Evolutionary conservation across 2,888 invertebrate genomes (phyloP).

Genomic region (Ceraclea dissimilis): DNA sequence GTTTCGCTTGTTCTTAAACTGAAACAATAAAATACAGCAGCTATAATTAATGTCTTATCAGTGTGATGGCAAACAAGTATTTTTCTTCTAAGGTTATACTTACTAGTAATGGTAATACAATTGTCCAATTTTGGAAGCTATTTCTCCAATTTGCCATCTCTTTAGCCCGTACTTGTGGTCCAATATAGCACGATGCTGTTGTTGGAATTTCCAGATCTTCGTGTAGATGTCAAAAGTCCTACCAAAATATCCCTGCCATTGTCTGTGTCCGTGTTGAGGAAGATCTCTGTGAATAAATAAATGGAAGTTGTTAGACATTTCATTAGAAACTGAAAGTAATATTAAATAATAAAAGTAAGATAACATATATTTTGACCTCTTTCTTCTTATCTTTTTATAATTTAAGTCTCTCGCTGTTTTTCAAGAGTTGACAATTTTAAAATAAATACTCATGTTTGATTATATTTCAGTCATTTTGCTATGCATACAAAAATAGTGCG

Average conservation of each 20-base stretch:
- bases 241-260: conserved; percentile 97
- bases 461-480: too few species aligned
- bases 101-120: conserved; percentile 98
- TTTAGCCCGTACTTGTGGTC: conserved; percentile 92
- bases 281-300: conserved; percentile 67
- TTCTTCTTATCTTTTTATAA: background rate
- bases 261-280: conserved; percentile 94
- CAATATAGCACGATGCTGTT: conserved; percentile 85
- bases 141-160: conserved; percentile 97
- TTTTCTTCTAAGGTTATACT: too few species aligned
- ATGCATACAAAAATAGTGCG: too few species aligned
- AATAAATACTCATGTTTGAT: too few species aligned
- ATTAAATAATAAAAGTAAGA: background rate
- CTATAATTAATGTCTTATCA: too few species aligned
- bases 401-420: too few species aligned
- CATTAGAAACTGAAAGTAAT: conserved; percentile 9
- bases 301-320: too few species aligned
- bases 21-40: conserved; percentile 31
- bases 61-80: too few species aligned
- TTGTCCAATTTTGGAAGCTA: conserved; percentile 97
- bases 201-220: conserved; percentile 96
- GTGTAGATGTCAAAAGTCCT: conserved; percentile 96
- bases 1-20: conserved; percentile 94
- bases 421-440: too few species aligned
- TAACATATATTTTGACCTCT: background rate